phyloP scores from a whole-genome alignment of 2,113 vertebrate genomes.

The Hystrix cristata region DNA sequence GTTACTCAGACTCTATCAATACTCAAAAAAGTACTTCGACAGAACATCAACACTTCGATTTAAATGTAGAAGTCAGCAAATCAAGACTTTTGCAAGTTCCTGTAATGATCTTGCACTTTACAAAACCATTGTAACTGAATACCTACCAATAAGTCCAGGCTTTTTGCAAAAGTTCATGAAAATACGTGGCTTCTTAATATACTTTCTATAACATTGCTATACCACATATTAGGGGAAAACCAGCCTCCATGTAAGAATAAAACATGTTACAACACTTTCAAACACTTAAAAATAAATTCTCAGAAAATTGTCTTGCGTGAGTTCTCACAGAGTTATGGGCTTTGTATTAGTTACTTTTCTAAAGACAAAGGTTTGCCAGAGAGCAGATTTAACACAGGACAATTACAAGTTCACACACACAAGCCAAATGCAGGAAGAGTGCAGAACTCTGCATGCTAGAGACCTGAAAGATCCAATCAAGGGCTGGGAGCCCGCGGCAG shows the following conservation, averaged over 20 bases:
- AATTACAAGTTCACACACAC: no score
- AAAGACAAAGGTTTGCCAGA: no score
- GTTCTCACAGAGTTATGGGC: neutral
- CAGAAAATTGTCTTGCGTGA: neutral
- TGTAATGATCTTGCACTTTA: neutral
- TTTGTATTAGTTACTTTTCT: neutral
- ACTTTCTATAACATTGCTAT: neutral
- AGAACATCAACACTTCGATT: neutral
- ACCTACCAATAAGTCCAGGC: neutral
- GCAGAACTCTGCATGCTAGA: no score
- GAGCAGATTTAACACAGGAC: no score
- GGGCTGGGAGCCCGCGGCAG: no score
- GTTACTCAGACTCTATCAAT: neutral
- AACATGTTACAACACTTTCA: neutral
- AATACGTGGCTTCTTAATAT: neutral
- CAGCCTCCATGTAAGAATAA: neutral
- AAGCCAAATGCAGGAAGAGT: no score
- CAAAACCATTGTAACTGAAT: neutral
- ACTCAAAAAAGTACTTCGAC: neutral
- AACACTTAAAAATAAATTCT: neutral
- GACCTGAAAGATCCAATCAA: no score
- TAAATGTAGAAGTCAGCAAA: neutral
- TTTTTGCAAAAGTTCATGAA: conserved; percentile 11
- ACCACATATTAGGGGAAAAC: neutral
- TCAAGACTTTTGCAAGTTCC: neutral